Evolutionary conservation across 2,113 vertebrate species (phyloP).

Genomic region (Indicator indicator): DNA sequence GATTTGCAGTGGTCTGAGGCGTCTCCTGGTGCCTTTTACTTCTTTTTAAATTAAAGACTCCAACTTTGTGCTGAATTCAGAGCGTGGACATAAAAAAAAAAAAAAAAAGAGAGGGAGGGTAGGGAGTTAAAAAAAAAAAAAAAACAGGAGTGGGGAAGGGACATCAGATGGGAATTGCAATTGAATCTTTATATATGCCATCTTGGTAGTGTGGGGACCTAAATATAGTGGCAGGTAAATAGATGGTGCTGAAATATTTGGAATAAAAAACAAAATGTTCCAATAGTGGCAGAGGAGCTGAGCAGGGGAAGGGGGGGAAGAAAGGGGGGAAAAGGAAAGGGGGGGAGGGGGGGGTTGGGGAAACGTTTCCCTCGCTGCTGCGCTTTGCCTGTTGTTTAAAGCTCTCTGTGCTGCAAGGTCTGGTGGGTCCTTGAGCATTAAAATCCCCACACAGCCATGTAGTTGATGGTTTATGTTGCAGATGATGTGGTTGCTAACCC

Average conservation of each 20-base stretch:
- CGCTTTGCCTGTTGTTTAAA: constrained; percentile 76
- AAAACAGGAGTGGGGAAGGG: constrained; percentile 84
- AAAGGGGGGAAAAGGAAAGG: too few relatives aligned
- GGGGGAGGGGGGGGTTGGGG: too few relatives aligned
- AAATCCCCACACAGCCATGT: constrained; percentile 38
- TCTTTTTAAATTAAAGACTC: constrained; percentile 89
- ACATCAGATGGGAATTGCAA: constrained; percentile 88
- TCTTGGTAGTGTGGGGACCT: constrained; percentile 84
- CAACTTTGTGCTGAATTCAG: constrained; percentile 87
- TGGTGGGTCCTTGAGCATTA: constrained; percentile 56
- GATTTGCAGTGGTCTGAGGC: constrained; percentile 86
- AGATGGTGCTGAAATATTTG: constrained; percentile 85
- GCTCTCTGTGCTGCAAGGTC: constrained; percentile 59
- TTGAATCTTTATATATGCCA: constrained; percentile 86
- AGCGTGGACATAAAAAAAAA: constrained; percentile 83
- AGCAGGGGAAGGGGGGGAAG: background rate
- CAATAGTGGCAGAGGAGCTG: constrained; percentile 74
- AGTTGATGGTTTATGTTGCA: constrained; percentile 41
- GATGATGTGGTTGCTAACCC: background rate
- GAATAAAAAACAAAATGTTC: constrained; percentile 87
- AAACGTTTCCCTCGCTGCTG: constrained; percentile 61
- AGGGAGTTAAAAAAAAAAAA: too few relatives aligned
- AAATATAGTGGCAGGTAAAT: constrained; percentile 87
- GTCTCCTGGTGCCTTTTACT: constrained; percentile 84
- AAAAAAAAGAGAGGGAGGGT: constrained; percentile 72